Evolutionary conservation across 2,888 invertebrate species (phyloP).

Genomic region (Drosophila gaucha): DNA sequence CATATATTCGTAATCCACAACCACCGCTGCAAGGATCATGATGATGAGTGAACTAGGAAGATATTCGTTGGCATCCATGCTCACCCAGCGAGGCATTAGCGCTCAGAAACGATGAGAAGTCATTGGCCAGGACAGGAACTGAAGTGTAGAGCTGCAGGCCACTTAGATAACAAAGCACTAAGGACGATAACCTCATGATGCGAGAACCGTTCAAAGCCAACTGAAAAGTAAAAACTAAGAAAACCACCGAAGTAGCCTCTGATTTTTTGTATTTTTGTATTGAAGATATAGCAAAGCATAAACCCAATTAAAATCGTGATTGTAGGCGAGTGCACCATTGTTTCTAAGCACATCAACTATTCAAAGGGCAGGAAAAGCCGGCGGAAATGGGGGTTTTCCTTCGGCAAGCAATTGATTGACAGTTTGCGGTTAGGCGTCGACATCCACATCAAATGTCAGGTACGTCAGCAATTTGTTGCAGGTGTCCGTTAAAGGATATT

Average conservation of each 20-base stretch:
- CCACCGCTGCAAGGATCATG: slow-evolving; percentile 86
- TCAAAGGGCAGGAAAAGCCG: slow-evolving; percentile 37
- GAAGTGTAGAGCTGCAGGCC: slow-evolving; percentile 42
- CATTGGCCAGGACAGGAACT: slow-evolving; percentile 83
- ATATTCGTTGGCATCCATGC: background rate
- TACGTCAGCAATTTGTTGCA: slow-evolving; percentile 50
- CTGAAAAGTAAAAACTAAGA: slow-evolving; percentile 53
- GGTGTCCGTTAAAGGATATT: slow-evolving; percentile 48
- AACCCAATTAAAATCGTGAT: slow-evolving; percentile 60
- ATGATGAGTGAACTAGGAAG: background rate
- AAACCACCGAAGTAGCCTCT: slow-evolving; percentile 33
- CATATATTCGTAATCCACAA: slow-evolving; percentile 89
- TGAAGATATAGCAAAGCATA: slow-evolving; percentile 24
- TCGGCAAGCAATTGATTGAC: slow-evolving; percentile 68
- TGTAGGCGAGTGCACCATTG: slow-evolving; percentile 22
- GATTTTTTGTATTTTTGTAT: slow-evolving; percentile 4
- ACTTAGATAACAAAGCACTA: slow-evolving; percentile 86
- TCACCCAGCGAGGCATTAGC: slow-evolving; percentile 91
- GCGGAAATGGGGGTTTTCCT: slow-evolving; percentile 14
- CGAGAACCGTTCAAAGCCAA: slow-evolving; percentile 41
- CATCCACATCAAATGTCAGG: slow-evolving; percentile 22
- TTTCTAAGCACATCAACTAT: slow-evolving; percentile 63
- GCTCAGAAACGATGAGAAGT: slow-evolving; percentile 90
- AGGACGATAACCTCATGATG: slow-evolving; percentile 61
- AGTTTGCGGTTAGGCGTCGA: slow-evolving; percentile 77